Evolutionary conservation across 2,797 vertebrate genomes (phyloP), one percentile per base, ranked within the genome.

Genomic region (Alexandromys oeconomus): DNA sequence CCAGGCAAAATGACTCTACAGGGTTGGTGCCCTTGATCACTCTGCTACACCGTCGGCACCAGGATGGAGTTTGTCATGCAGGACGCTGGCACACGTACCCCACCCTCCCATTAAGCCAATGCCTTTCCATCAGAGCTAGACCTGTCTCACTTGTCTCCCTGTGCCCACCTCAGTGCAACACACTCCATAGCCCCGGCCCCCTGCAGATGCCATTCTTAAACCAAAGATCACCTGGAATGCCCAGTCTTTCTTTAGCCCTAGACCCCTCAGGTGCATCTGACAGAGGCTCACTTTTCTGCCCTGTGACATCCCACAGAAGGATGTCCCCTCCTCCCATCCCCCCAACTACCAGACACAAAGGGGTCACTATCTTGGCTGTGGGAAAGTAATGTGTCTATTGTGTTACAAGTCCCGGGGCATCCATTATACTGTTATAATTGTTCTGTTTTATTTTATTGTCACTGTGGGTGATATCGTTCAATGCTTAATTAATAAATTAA

Each of bases 291-390:
- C 21, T 54, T 37, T 6, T 76, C 77, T 31, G 2, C 15, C 27
- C 73, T 21, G 11, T 0, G 4, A 46, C 8, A 2, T 27, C n/a
- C 69, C 79, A 67, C 37, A 31, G 78, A 54, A 14, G 19, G 34
- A 46, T 11, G 31, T 19, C 6, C 17, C 48, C 9, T 43, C 19
- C 3, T 37, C 37, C 34, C 37, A 3, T 48, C 57, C 63, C 63
- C 23, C 34, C 65, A 34, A 27, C n/a, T 76, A 46, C 25, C 48
- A 90, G 87, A 59, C 48, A 43, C 46, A 76, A 89, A 93, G 19
- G 21, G 11, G 25, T 67, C 71, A 5, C 51, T 6, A 0, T 10
- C 14, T 0, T 1, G 10, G 43, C 1, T 2, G 15, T 23, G 48
- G 46, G 43, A 9, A 74, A 34, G 46, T 46, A 73, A 71, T 0